Base-by-base conservation (phyloP, 2,888 invertebrate genomes). In the Melitaea athalia region DNA sequence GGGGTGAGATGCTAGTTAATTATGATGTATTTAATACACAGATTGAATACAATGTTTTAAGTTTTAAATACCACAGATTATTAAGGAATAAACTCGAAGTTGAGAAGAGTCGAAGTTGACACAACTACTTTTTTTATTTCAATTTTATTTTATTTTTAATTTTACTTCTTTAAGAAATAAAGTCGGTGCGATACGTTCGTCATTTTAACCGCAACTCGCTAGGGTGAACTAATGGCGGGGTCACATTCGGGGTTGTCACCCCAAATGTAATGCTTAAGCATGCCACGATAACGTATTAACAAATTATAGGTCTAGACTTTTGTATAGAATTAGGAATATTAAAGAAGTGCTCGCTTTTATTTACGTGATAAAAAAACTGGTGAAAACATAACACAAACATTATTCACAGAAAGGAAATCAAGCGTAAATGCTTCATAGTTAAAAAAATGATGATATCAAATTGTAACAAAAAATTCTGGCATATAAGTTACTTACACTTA, bases 241-340 rank as follows among this genome's bases (percentile, higher is more conserved):
- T 68, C 64, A 49, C 49, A 49, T 73, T 67, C 60, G 68, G 73
- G 74, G 72, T 71, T 64, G 71, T 24, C 53, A 73, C 78, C 82
- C 79, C 72, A 76, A 76, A 79, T 80, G 76, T 77, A 79, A 81
- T 80, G 80, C 76, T 77, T 74, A 78, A 77, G 77, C 78, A 76
- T 73, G 71, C 65, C 72, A 74, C 72, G 70, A 69, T 79, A 77
- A 49, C 67, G 76, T 73, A 81, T 84, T 85, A 82, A 75, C 79
- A 78, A 84, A 84, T 85, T 83, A 82, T 79, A 82, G 74, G 66
- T 68, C 69, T n/a, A 57, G 52, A 52, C 17, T 52, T 24, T 8
- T 50, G 7, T 14, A n/a, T n/a, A 49, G 47, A 49, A 6, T 14
- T n/a, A 49, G 3, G 0, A 49, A 49, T 49, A 6, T 14, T 14